A percentile compares a stretch with the other conserved stretches of the same genome.
Evolutionary conservation across 2,113 vertebrate species (phyloP).

Genomic region (Sceloporus undulatus): DNA sequence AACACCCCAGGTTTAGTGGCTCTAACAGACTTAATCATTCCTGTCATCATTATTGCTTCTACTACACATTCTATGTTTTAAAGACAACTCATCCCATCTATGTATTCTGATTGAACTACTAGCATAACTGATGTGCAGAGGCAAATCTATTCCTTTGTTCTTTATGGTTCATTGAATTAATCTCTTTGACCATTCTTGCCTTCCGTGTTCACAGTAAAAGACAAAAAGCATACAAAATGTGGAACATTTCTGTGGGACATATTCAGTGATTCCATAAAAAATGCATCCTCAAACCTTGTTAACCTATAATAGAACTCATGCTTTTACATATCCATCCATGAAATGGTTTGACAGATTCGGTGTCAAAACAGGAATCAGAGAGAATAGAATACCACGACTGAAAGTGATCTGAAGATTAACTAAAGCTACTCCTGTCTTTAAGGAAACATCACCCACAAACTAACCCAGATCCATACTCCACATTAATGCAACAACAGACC

Average conservation of each 20-base stretch:
- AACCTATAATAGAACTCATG: slow-evolving; percentile 35
- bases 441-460: slow-evolving; percentile 9
- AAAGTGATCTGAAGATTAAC: slow-evolving; percentile 28
- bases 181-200: slow-evolving; percentile 38
- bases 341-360: slow-evolving; percentile 30
- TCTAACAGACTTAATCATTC: too few relatives aligned
- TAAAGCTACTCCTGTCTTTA: background rate
- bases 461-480: background rate
- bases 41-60: background rate
- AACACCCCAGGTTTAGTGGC: background rate
- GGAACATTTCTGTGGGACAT: slow-evolving; percentile 30
- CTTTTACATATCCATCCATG: slow-evolving; percentile 44
- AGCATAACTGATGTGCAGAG: background rate
- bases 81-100: slow-evolving; percentile 3
- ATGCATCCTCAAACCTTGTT: slow-evolving; percentile 43
- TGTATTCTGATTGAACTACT: rapidly evolving
- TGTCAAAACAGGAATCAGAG: slow-evolving; percentile 21
- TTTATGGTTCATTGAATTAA: slow-evolving; percentile 5
- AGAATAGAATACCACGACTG: slow-evolving; percentile 8
- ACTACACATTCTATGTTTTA: background rate
- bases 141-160: slow-evolving; percentile 5
- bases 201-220: slow-evolving; percentile 33
- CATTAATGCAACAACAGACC: too few relatives aligned
- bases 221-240: background rate
- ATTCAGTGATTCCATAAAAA: slow-evolving; percentile 42